Evolutionary conservation across 2,797 vertebrate species (phyloP).

Genomic region (Masticophis lateralis): DNA sequence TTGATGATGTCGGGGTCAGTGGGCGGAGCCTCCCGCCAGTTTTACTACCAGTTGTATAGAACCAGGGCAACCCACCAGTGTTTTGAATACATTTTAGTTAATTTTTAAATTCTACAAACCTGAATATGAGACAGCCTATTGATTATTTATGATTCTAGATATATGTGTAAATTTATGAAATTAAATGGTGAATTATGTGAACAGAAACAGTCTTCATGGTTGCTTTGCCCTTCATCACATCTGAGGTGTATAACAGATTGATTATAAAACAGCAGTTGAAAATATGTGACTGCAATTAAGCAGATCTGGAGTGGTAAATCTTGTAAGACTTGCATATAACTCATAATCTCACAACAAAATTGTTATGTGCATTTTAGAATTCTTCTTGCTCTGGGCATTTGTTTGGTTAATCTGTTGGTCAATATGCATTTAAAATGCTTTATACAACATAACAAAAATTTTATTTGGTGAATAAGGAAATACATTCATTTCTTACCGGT

Average conservation of each 20-base stretch:
- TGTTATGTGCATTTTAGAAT: neutral
- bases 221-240: slow-evolving; percentile 13
- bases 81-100: neutral
- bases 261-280: slow-evolving; percentile 31
- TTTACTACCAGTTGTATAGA: too few relatives aligned
- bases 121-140: neutral
- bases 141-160: neutral
- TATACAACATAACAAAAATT: neutral
- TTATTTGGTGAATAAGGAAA: neutral
- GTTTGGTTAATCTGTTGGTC: neutral
- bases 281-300: neutral
- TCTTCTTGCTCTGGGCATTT: neutral
- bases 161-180: neutral
- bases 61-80: too few relatives aligned
- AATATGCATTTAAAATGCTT: neutral
- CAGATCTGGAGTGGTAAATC: neutral
- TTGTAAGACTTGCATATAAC: neutral
- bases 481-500: neutral
- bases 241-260: slow-evolving; percentile 26
- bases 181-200: neutral
- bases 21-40: too few relatives aligned
- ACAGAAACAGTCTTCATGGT: neutral
- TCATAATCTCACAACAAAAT: neutral
- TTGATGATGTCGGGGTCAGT: too few relatives aligned
- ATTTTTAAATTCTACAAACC: neutral